Evolutionary conservation across 2,797 vertebrate species (phyloP).

Genomic region (Crocodylus rhombifer): DNA sequence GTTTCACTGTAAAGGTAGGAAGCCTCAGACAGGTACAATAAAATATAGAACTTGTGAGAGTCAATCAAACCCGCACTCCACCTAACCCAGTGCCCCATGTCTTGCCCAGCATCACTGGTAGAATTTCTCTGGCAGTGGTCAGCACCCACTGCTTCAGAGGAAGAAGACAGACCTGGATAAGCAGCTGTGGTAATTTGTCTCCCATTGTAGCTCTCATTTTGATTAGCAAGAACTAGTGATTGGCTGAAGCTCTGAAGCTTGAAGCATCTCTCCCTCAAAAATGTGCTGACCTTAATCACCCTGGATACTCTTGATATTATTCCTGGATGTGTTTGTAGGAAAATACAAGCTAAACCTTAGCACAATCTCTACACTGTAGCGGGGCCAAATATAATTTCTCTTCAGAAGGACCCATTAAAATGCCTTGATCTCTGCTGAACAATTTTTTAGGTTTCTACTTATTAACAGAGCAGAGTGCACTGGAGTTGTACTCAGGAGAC

Average conservation of each 20-base stretch:
- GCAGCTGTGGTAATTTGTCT: neutral
- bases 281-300: neutral
- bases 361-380: rapidly evolving
- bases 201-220: neutral
- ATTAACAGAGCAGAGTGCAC: neutral
- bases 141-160: neutral
- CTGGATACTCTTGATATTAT: neutral
- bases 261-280: neutral
- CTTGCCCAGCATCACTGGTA: too few relatives aligned
- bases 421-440: too few relatives aligned
- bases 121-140: neutral
- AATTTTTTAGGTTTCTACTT: neutral
- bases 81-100: neutral
- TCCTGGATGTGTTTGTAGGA: neutral
- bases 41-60: neutral
- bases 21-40: neutral
- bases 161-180: neutral
- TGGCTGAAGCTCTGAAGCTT: neutral
- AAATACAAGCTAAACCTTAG: neutral
- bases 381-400: neutral
- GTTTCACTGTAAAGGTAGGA: neutral
- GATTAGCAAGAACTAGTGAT: neutral
- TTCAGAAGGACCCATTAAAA: neutral
- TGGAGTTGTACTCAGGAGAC: neutral
- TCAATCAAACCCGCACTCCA: neutral